Evolutionary conservation across 2,797 vertebrate genomes (phyloP).

Genomic region (Oceanodroma leucorhoa): DNA sequence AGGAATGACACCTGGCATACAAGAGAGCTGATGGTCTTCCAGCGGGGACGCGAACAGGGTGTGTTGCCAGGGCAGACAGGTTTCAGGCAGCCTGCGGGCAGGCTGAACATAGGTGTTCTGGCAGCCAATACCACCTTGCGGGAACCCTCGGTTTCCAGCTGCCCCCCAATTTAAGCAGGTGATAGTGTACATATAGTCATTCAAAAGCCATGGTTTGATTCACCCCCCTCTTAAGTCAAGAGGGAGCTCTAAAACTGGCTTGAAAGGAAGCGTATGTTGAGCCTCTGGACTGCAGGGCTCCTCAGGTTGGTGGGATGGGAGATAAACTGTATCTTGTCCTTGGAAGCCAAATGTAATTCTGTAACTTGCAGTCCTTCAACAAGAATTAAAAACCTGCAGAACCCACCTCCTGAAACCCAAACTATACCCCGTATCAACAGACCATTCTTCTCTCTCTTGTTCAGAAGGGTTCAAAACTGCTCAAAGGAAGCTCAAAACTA

Average conservation of each 20-base stretch:
- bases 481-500: background rate
- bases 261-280: background rate
- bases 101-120: accelerated
- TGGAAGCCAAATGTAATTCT: background rate
- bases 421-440: background rate
- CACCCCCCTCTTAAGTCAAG: background rate
- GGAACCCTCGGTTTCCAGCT: background rate
- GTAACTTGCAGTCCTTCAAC: background rate
- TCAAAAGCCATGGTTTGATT: background rate
- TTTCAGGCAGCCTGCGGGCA: background rate
- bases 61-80: background rate
- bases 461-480: background rate
- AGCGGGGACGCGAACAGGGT: accelerated
- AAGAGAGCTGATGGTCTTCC: background rate
- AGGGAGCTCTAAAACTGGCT: background rate
- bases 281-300: background rate
- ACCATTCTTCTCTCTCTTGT: background rate
- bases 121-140: background rate
- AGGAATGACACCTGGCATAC: background rate
- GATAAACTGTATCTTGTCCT: background rate
- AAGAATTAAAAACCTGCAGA: background rate
- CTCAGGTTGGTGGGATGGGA: background rate
- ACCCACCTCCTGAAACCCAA: background rate
- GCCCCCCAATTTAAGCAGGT: background rate
- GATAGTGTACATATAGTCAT: accelerated